Evolutionary conservation across 2,888 invertebrate genomes (phyloP), one percentile per base, ranked within the genome.

Genomic region (Cybosia mesomella): DNA sequence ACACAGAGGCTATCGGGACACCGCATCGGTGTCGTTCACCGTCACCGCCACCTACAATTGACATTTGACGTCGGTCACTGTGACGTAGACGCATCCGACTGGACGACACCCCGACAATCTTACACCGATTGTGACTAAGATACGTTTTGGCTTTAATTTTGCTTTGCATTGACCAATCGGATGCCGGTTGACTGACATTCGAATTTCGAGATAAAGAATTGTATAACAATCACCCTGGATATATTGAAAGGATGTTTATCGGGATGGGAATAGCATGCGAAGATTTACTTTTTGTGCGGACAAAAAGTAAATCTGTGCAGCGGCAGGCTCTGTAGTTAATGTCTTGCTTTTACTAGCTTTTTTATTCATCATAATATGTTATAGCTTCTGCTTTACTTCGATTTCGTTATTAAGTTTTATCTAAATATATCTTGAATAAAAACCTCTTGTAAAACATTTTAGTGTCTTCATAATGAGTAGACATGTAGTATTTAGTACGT

Each of bases 121-220:
- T 84, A 89, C 91, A 89, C 90, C 88, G 94, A 94, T 93, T 86
- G 89, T 89, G 87, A 83, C 79, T 85, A 80, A 87, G 94, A 94
- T 93, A 91, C 87, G 77, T 82, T 82, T 83, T 79, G 79, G 81
- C 86, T 77, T 86, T 85, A 87, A 89, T 87, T 85, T 86, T 84
- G 85, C 85, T 86, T 85, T 80, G 82, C 85, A 88, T 90, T 87
- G 84, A 85, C 85, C 86, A 83, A 84, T 88, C 85, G 84, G 80
- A 80, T 70, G 70, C 73, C 67, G 72, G 79, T 82, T 83, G 87
- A 87, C 87, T 83, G 86, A 89, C 86, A 85, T 85, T 86, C 85
- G 88, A 85, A 85, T 87, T 85, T 85, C 67, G 67, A 76, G 72
- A 80, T 78, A 72, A 76, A 78, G 69, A 72, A 77, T 80, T 79